phyloP scores from a whole-genome alignment of 1,140 invertebrate species.

The Gryllus bimaculatus region DNA sequence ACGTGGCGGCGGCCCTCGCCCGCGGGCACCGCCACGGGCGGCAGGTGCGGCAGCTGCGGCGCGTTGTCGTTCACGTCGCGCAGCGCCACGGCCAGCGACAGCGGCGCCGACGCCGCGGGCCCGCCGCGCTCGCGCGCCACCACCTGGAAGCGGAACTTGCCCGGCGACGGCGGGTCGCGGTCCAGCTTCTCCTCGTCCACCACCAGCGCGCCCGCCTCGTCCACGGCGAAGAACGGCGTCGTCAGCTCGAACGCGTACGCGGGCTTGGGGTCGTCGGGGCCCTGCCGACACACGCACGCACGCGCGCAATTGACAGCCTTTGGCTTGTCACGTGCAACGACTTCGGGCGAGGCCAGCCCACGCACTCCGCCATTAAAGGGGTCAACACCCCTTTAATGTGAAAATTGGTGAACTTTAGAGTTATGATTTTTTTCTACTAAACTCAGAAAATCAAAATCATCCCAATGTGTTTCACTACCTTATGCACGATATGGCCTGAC shows the following conservation, averaged over 20 bases:
- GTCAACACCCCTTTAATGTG: no score
- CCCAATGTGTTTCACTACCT: no score
- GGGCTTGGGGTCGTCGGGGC: slow-evolving; percentile 57
- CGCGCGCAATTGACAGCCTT: no score
- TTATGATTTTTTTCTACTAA: no score
- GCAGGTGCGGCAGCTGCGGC: slow-evolving; percentile 61
- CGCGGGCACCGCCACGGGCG: slow-evolving; percentile 68
- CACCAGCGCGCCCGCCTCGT: slow-evolving; percentile 58
- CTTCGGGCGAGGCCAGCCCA: no score
- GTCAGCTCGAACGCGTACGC: slow-evolving; percentile 75
- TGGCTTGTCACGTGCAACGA: no score
- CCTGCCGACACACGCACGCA: no score
- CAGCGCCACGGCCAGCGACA: slow-evolving; percentile 65
- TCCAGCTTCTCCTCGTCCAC: slow-evolving; percentile 77
- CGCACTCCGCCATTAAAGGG: no score
- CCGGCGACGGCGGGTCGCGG: slow-evolving; percentile 75
- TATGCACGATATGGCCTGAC: no score
- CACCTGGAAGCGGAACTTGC: slow-evolving; percentile 70
- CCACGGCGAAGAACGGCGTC: slow-evolving; percentile 71
- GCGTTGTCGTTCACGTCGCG: slow-evolving; percentile 80
- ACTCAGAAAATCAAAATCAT: no score
- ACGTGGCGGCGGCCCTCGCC: slow-evolving; percentile 66
- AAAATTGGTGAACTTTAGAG: no score
- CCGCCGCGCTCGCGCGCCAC: slow-evolving; percentile 71
- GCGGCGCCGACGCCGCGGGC: slow-evolving; percentile 66